phyloP scores from a whole-genome alignment of 2,888 invertebrate species.

The Anthoptus insignis region DNA sequence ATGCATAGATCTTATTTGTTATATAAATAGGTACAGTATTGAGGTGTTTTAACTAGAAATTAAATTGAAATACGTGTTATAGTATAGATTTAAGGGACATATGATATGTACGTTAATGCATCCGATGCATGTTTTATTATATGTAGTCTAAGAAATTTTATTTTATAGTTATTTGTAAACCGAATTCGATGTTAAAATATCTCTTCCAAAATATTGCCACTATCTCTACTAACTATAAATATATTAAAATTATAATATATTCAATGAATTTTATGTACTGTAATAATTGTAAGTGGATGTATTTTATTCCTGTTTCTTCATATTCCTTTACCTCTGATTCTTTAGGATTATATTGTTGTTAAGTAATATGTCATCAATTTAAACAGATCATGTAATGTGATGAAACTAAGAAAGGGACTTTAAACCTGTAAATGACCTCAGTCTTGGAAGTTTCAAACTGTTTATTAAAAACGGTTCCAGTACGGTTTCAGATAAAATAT shows the following conservation, averaged over 20 bases:
- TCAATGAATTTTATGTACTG: constrained; percentile 62
- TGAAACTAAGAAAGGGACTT: neutral
- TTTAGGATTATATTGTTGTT: neutral
- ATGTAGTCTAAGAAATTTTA: constrained; percentile 53
- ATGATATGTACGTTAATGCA: constrained; percentile 61
- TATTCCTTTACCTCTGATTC: neutral
- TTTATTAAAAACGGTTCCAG: no score
- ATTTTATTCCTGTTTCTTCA: neutral
- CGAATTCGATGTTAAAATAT: constrained; percentile 76
- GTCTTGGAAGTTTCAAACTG: no score
- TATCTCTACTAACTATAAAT: constrained; percentile 68
- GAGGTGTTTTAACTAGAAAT: constrained; percentile 74
- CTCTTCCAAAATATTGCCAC: constrained; percentile 83
- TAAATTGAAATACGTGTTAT: constrained; percentile 67
- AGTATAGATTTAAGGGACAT: constrained; percentile 61
- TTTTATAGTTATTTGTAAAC: constrained; percentile 69
- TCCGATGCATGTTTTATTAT: constrained; percentile 67
- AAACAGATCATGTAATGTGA: no score
- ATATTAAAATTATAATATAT: constrained; percentile 45
- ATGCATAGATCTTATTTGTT: constrained; percentile 64
- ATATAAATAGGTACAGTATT: constrained; percentile 72
- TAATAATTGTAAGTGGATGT: constrained; percentile 34
- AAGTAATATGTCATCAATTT: no score
- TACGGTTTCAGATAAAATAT: no score
- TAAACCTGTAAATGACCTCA: constrained; percentile 12